phyloP scores from a whole-genome alignment of 1,140 invertebrate species.

The Neodiprion lecontei region DNA sequence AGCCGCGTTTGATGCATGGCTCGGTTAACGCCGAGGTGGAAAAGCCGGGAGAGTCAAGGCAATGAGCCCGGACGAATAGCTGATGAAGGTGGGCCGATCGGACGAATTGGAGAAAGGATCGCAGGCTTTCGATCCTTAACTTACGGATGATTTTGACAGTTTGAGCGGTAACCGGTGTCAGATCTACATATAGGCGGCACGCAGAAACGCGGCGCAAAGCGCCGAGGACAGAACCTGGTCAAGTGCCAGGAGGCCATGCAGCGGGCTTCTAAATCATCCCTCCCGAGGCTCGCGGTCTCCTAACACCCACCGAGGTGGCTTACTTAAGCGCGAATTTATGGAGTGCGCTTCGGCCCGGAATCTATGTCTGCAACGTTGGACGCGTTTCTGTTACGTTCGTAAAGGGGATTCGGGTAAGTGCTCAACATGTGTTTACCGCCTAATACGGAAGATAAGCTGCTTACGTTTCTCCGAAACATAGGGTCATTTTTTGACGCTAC shows the following conservation, averaged over 20 bases:
- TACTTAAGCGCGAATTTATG: neutral
- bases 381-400: no score
- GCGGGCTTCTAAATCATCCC: neutral
- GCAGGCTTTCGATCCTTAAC: neutral
- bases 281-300: neutral
- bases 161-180: neutral
- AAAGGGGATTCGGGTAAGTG: no score
- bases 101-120: neutral
- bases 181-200: neutral
- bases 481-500: no score
- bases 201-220: neutral
- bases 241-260: neutral
- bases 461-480: no score
- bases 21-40: neutral
- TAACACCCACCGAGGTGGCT: neutral
- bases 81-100: neutral
- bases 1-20: neutral
- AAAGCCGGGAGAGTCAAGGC: constrained; percentile 27
- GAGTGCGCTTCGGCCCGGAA: neutral
- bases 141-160: neutral
- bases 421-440: no score
- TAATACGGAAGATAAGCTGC: no score
- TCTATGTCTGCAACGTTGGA: neutral
- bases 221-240: neutral
- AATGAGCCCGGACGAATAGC: constrained; percentile 40